Conservation (phyloP, 2,797 vertebrate species). For the Onychomys arenicola region DNA sequence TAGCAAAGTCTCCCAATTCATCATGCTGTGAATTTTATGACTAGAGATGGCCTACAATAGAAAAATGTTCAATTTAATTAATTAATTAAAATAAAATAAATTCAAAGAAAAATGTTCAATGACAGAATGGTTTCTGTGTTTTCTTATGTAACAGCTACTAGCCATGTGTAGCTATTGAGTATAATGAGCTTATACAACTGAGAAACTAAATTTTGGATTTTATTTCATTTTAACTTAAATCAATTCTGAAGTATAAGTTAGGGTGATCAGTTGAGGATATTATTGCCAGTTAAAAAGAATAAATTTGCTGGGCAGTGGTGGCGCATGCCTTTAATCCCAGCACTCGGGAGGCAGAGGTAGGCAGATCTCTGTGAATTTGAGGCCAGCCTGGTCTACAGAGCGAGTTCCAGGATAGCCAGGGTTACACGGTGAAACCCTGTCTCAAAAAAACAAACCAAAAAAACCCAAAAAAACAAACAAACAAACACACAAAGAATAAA, state of each 20-base stretch:
- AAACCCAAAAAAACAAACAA: no score
- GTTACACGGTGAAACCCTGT: background rate
- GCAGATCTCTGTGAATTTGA: background rate
- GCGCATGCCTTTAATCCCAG: background rate
- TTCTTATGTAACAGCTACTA: background rate
- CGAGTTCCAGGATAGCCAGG: background rate
- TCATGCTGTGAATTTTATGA: background rate
- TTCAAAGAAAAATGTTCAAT: background rate
- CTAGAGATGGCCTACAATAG: background rate
- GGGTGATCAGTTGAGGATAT: slow-evolving; percentile 9
- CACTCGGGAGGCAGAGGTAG: background rate
- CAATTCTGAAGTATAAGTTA: background rate
- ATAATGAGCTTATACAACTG: background rate
- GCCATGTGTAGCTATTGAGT: background rate
- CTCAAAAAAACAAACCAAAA: no score
- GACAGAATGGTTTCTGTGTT: background rate
- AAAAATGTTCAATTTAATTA: background rate
- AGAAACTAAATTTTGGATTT: background rate
- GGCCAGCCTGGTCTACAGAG: background rate
- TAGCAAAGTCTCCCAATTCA: background rate
- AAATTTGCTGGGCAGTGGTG: background rate
- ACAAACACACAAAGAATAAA: background rate
- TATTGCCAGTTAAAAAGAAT: slow-evolving; percentile 32
- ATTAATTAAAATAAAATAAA: background rate
- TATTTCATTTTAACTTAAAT: slow-evolving; percentile 54